Conservation (phyloP, 2,113 vertebrate species). For the Austrofundulus limnaeus region DNA sequence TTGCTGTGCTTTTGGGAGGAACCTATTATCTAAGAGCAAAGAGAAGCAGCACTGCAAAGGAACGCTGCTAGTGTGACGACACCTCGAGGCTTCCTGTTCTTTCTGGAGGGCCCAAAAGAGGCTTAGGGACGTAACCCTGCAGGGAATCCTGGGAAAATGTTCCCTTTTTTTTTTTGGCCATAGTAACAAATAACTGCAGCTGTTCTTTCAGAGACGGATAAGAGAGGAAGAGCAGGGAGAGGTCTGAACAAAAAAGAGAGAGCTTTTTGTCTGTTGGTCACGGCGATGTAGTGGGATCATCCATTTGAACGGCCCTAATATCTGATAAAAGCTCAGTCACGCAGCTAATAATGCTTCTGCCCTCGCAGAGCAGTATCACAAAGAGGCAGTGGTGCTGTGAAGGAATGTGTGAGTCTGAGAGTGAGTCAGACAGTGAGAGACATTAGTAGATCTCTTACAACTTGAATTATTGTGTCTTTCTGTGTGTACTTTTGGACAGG, state of each 20-base stretch:
- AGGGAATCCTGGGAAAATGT: conserved; percentile 60
- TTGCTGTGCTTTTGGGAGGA: conserved; percentile 36
- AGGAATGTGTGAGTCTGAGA: conserved; percentile 40
- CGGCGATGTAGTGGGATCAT: conserved; percentile 62
- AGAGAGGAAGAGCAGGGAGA: conserved; percentile 39
- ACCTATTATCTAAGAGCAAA: conserved; percentile 56
- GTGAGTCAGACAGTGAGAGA: conserved; percentile 39
- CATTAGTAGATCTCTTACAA: conserved; percentile 8
- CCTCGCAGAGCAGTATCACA: conserved; percentile 42
- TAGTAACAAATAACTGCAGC: conserved; percentile 70
- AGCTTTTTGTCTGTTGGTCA: conserved; percentile 68
- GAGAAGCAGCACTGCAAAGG: conserved; percentile 23
- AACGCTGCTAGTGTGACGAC: conserved; percentile 40
- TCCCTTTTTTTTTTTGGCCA: background rate
- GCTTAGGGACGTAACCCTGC: conserved; percentile 51
- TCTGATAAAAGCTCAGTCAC: conserved; percentile 72
- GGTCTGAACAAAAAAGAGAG: conserved; percentile 48
- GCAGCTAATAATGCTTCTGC: conserved; percentile 53
- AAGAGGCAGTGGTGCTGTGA: conserved; percentile 44
- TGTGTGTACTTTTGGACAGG: background rate
- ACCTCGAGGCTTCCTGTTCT: conserved; percentile 54
- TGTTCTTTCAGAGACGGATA: conserved; percentile 59
- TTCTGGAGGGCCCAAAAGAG: conserved; percentile 41
- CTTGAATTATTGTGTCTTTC: background rate
- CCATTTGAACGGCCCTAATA: conserved; percentile 68